These are phyloP conservation scores for Imbricaverruca yamaguchii DNA, from an alignment of 2,888 invertebrate species.

Conservation along the genomic window DNA sequence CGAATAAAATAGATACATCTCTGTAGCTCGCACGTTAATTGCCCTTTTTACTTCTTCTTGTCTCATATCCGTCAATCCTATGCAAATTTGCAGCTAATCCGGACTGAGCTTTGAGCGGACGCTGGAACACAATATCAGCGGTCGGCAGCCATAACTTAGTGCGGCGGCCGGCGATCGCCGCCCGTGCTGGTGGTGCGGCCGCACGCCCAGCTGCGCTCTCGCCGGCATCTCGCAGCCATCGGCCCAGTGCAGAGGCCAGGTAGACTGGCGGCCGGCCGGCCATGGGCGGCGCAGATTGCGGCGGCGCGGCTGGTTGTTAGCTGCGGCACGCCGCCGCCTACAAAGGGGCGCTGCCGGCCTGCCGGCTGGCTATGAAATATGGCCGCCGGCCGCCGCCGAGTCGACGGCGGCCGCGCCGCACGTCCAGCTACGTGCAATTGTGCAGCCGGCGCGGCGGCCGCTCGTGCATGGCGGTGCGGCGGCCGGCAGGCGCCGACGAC, in stretches of 20 bases:
- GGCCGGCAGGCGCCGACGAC: background rate
- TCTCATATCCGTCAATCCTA: slow-evolving; percentile 11
- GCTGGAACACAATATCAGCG: slow-evolving; percentile 11
- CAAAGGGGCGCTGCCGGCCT: background rate
- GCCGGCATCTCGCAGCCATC: no score
- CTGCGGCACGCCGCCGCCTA: background rate
- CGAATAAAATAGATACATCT: slow-evolving; percentile 10
- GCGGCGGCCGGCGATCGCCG: background rate
- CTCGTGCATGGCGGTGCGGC: background rate
- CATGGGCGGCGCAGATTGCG: no score
- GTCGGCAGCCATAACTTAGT: slow-evolving; percentile 1
- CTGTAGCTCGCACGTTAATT: background rate
- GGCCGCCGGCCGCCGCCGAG: background rate
- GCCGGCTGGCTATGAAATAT: background rate
- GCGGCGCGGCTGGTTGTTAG: background rate
- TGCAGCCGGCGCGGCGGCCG: background rate
- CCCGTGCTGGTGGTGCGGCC: background rate
- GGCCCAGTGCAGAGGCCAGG: no score
- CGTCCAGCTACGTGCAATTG: background rate
- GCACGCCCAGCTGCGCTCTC: background rate
- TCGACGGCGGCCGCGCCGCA: background rate
- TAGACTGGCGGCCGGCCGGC: no score
- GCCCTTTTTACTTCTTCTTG: background rate
- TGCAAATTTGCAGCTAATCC: slow-evolving; percentile 9
- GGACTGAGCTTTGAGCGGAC: background rate